Conservation (phyloP, 2,797 vertebrate species). For the Lerista edwardsae region DNA sequence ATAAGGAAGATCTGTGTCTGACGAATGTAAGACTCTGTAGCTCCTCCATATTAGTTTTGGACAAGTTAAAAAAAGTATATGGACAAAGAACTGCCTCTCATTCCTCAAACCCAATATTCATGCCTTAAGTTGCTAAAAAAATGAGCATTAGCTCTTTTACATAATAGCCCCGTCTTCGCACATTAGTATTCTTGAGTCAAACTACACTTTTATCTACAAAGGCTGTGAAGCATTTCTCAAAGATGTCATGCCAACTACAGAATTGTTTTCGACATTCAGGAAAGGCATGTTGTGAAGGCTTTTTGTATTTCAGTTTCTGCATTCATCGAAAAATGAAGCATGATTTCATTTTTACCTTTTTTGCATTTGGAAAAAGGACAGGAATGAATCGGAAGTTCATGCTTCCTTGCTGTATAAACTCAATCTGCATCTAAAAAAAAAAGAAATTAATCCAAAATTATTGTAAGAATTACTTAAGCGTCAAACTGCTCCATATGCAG, state of each 20-base stretch:
- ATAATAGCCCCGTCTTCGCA: background rate
- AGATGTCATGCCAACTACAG: conserved; percentile 35
- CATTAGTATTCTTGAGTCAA: conserved; percentile 52
- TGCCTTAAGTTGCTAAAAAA: background rate
- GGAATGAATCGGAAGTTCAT: conserved; percentile 95
- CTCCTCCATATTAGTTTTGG: background rate
- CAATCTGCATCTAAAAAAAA: conserved; percentile 90
- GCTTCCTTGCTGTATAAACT: conserved; percentile 96
- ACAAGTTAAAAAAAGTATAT: background rate
- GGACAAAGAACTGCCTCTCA: background rate
- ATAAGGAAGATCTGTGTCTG: background rate
- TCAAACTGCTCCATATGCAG: conserved; percentile 1
- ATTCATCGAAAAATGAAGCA: conserved; percentile 47
- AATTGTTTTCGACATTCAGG: conserved; percentile 37
- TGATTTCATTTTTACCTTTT: conserved; percentile 78
- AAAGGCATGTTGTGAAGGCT: conserved; percentile 23
- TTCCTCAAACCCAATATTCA: background rate
- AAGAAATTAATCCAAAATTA: conserved; percentile 49
- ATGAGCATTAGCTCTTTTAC: background rate
- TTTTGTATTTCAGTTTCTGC: conserved; percentile 52
- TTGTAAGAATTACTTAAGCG: background rate
- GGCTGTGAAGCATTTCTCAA: conserved; percentile 39
- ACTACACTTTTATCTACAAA: conserved; percentile 51
- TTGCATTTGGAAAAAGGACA: conserved; percentile 90
- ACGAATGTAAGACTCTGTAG: background rate